Conservation (phyloP, 2,113 vertebrate genomes). For the Gulo gulo region DNA sequence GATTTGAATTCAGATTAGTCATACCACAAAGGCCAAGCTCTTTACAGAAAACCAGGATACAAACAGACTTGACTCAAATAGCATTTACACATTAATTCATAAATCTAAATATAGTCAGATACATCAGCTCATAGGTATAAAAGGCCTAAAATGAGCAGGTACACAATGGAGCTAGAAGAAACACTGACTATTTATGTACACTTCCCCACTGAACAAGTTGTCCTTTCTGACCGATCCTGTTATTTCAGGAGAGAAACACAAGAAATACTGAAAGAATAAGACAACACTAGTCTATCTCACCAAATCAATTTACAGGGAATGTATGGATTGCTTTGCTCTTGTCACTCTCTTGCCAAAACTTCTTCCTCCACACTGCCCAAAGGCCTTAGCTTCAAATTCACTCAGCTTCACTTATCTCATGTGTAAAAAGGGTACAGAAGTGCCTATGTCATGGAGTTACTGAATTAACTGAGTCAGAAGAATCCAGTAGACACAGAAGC, state of each 20-base stretch:
- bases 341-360: neutral
- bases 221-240: neutral
- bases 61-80: neutral
- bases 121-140: neutral
- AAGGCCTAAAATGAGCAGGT: neutral
- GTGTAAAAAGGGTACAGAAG: neutral
- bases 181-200: neutral
- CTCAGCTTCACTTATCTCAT: neutral
- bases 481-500: neutral
- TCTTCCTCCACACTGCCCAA: neutral
- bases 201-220: neutral
- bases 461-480: neutral
- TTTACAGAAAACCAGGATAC: neutral
- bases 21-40: slow-evolving; percentile 14
- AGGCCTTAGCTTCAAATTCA: neutral
- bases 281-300: neutral
- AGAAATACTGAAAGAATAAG: neutral
- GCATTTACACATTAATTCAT: neutral
- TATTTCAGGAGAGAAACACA: neutral
- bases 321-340: neutral
- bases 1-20: slow-evolving; percentile 38
- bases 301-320: neutral
- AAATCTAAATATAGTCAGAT: neutral
- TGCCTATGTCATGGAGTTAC: neutral
- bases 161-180: neutral